Conservation (phyloP, 2,113 vertebrate genomes). For the Chascanopsetta lugubris region DNA sequence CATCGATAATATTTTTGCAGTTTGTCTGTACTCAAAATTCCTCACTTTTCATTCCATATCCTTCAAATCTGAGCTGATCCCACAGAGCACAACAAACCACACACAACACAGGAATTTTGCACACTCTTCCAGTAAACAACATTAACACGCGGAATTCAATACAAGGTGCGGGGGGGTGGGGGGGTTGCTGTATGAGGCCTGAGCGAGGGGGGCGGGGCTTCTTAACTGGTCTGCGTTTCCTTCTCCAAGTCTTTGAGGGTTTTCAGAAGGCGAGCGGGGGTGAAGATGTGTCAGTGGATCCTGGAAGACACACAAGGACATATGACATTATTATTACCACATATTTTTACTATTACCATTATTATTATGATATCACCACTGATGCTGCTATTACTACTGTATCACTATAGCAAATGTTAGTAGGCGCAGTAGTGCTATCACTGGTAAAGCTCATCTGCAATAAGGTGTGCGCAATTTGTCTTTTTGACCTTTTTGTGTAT, state of each 20-base stretch:
- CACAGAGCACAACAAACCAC: slow-evolving; percentile 9
- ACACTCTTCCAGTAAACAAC: slow-evolving; percentile 5
- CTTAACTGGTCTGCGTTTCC: slow-evolving; percentile 84
- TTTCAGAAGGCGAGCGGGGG: slow-evolving; percentile 86
- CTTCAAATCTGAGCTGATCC: neutral
- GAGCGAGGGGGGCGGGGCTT: slow-evolving; percentile 29
- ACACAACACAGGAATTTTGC: slow-evolving; percentile 13
- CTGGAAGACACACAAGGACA: slow-evolving; percentile 66
- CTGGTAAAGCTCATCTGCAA: too few relatives aligned
- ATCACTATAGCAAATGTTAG: too few relatives aligned
- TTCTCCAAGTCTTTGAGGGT: slow-evolving; percentile 87
- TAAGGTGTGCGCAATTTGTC: too few relatives aligned
- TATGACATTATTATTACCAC: too few relatives aligned
- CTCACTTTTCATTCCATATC: neutral
- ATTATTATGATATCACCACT: too few relatives aligned
- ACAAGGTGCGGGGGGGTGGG: slow-evolving; percentile 1
- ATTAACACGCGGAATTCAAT: neutral
- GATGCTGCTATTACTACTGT: too few relatives aligned
- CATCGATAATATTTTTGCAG: too few relatives aligned
- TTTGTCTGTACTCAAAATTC: neutral
- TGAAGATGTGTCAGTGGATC: slow-evolving; percentile 86
- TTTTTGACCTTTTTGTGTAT: neutral
- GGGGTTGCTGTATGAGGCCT: neutral
- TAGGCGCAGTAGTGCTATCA: too few relatives aligned
- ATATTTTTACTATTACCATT: too few relatives aligned